Base-by-base conservation (phyloP, 2,113 vertebrate species). In the Pogona vitticeps region DNA sequence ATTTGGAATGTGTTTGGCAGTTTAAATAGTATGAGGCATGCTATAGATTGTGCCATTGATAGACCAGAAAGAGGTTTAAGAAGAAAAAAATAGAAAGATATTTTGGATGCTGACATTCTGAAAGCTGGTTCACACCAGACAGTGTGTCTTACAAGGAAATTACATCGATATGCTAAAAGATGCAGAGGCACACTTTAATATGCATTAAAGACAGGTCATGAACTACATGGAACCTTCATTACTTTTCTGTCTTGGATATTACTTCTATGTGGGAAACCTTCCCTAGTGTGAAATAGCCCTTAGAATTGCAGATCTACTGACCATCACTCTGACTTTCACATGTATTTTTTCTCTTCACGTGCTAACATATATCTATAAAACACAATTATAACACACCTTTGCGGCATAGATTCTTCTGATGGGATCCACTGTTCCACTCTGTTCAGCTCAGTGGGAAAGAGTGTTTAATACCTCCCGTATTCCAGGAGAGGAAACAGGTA, bases 371-470 rank as follows among this genome's bases (percentile, higher is more conserved):
- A 65, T 58, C 8, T 33, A 2, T 38, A 82, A 86, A 67, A 86
- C 2, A 17, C 1, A 18, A 58, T 77, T 87, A 82, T 88, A 76
- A 76, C 6, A 0, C 63, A 26, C 1, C 0, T 89, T 88, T 91
- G 36, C 1, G 70, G 86, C 89, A 28, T 97, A 99, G 98, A 97
- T 98, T 92, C 97, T 97, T 93, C 96, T 98, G 38, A 67, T 97
- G 97, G 98, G 97, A 90, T 97, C 98, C 94, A 98, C 98, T 82
- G 95, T 99, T 91, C 98, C 98, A n/a, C 98, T 99, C 95, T 99
- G 98, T 95, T 99, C 98, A n/a, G 95, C 98, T 92, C 98, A 99
- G 96, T 99, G 98, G 96, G 98, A 99, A 93, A 95, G 95, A 76
- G 97, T 98, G 97, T 99, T 99, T 96, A 99, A 99, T 91, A 98